phyloP scores from a whole-genome alignment of 1,140 invertebrate species.

The Heliothis virescens region DNA sequence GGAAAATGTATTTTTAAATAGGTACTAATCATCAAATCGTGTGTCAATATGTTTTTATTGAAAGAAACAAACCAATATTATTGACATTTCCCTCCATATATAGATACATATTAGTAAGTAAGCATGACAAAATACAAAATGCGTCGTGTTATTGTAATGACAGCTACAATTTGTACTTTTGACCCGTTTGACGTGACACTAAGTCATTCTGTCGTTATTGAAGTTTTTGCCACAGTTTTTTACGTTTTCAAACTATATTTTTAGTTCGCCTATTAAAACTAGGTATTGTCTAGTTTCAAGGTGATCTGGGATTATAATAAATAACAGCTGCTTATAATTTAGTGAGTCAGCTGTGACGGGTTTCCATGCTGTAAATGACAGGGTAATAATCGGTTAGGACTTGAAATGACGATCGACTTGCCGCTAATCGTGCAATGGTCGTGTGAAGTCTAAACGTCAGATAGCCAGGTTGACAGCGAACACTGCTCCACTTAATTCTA shows the following conservation, averaged over 20 bases:
- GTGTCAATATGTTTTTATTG: no score
- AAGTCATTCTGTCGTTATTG: constrained; percentile 28
- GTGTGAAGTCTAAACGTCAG: not conserved
- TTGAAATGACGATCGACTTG: not conserved
- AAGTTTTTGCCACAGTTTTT: constrained; percentile 26
- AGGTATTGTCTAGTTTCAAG: constrained; percentile 39
- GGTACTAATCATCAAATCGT: no score
- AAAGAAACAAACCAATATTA: not conserved
- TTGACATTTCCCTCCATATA: not conserved
- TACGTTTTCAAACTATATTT: constrained; percentile 25
- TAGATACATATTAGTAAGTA: not conserved
- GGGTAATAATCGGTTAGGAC: constrained; percentile 16
- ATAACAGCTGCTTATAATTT: constrained; percentile 10
- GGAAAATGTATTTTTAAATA: no score
- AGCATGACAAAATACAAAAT: constrained; percentile 26
- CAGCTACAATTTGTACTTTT: constrained; percentile 34
- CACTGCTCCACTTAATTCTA: not conserved
- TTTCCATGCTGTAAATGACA: not conserved
- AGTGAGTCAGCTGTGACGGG: constrained; percentile 18
- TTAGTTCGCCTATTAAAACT: constrained; percentile 36
- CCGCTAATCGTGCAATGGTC: constrained; percentile 17
- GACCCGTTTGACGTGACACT: constrained; percentile 37
- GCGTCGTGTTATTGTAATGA: constrained; percentile 25
- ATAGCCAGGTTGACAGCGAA: not conserved
- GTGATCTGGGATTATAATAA: constrained; percentile 33